Conservation (phyloP, 2,113 vertebrate species). For the Perognathus longimembris region DNA sequence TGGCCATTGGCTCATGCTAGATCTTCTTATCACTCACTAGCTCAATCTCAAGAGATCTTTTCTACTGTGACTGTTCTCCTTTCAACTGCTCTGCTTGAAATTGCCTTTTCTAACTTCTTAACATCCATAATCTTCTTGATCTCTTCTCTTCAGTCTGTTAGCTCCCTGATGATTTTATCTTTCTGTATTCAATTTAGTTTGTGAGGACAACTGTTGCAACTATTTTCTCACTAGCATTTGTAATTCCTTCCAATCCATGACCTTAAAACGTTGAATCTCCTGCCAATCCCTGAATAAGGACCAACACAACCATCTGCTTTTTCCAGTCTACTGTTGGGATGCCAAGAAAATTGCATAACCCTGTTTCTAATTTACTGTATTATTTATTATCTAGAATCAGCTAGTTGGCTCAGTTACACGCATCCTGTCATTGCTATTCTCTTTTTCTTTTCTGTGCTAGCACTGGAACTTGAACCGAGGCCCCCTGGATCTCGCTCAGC, state of each 20-base stretch:
- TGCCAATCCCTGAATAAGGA: slow-evolving; percentile 21
- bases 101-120: background rate
- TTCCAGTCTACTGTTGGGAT: slow-evolving; percentile 1
- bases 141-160: background rate
- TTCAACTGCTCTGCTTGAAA: background rate
- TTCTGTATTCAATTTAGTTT: background rate
- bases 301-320: slow-evolving; percentile 62
- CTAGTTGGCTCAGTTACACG: slow-evolving; percentile 20
- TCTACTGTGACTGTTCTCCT: no score
- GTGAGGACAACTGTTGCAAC: background rate
- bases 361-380: slow-evolving; percentile 48
- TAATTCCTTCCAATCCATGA: slow-evolving; percentile 27
- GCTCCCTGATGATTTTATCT: background rate
- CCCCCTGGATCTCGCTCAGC: no score
- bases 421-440: background rate
- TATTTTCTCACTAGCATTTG: background rate
- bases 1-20: no score
- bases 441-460: no score
- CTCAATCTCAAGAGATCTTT: no score
- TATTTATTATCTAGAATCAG: slow-evolving; percentile 62
- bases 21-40: no score
- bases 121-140: no score
- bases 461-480: no score
- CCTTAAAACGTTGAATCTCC: background rate
- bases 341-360: slow-evolving; percentile 58